phyloP scores from a whole-genome alignment of 2,888 invertebrate genomes.

The Agriotes lineatus region DNA sequence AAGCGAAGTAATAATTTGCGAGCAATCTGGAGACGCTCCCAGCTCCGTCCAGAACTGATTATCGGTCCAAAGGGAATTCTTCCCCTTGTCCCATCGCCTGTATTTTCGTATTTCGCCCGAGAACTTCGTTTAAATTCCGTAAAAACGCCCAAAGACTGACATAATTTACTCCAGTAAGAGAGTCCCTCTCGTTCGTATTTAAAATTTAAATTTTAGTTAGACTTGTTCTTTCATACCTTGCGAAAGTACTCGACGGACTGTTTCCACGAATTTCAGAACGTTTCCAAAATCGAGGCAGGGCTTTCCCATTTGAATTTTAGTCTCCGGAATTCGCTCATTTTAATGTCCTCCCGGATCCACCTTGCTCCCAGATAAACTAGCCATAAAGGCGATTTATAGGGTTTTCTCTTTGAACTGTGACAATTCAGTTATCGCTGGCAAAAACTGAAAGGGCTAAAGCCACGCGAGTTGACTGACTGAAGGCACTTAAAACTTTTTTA shows the following conservation, averaged over 20 bases:
- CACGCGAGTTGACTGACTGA: neutral
- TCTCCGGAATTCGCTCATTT: too few relatives aligned
- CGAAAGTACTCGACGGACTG: too few relatives aligned
- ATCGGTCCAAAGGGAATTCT: slow-evolving; percentile 13
- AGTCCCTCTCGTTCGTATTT: slow-evolving; percentile 2
- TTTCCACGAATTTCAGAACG: too few relatives aligned
- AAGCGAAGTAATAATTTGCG: slow-evolving; percentile 9
- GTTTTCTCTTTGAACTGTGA: neutral
- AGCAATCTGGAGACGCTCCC: slow-evolving; percentile 13
- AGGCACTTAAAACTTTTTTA: slow-evolving; percentile 11
- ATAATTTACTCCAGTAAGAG: slow-evolving; percentile 4
- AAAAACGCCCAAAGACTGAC: slow-evolving; percentile 9
- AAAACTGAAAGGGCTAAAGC: neutral
- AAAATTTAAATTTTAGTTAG: slow-evolving; percentile 3
- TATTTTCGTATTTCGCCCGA: slow-evolving; percentile 9
- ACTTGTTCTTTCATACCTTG: neutral
- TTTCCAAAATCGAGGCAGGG: too few relatives aligned
- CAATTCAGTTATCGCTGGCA: neutral
- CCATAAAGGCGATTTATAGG: neutral
- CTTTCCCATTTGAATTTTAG: too few relatives aligned
- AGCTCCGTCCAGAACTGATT: slow-evolving; percentile 15
- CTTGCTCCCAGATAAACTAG: too few relatives aligned
- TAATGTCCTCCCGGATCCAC: too few relatives aligned
- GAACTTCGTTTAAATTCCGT: slow-evolving; percentile 9
- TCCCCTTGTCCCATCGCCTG: slow-evolving; percentile 11